Conservation (phyloP, 2,888 invertebrate genomes). For the Parnassius glacialis region DNA sequence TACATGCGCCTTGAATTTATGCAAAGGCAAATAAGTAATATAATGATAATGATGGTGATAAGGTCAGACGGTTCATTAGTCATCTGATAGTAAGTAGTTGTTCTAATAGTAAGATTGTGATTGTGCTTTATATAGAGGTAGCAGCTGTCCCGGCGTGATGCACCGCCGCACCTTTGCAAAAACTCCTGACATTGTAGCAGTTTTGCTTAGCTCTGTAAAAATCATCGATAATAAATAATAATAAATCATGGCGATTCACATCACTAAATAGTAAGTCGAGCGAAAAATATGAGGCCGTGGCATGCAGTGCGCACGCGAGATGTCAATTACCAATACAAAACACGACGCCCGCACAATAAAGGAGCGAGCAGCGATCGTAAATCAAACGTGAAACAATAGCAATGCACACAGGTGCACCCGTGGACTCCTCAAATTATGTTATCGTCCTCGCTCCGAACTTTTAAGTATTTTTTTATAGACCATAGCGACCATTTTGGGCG, state of each 20-base stretch:
- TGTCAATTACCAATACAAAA: background rate
- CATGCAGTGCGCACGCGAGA: background rate
- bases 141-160: too few species aligned
- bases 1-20: too few species aligned
- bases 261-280: background rate
- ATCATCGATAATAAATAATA: conserved; percentile 3
- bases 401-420: conserved; percentile 6
- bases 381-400: background rate
- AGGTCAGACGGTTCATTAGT: too few species aligned
- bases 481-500: conserved; percentile 3
- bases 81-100: too few species aligned
- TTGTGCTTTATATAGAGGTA: too few species aligned
- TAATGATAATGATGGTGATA: too few species aligned
- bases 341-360: background rate
- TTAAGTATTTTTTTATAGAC: conserved; percentile 13
- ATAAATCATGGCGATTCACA: background rate
- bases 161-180: too few species aligned
- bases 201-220: too few species aligned
- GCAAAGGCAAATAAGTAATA: too few species aligned
- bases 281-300: background rate
- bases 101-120: too few species aligned
- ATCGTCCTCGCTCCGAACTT: conserved; percentile 6
- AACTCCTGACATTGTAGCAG: too few species aligned
- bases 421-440: conserved; percentile 1
- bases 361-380: conserved; percentile 2